Conservation (phyloP, 2,797 vertebrate species). For the Enteromius radiatus region DNA sequence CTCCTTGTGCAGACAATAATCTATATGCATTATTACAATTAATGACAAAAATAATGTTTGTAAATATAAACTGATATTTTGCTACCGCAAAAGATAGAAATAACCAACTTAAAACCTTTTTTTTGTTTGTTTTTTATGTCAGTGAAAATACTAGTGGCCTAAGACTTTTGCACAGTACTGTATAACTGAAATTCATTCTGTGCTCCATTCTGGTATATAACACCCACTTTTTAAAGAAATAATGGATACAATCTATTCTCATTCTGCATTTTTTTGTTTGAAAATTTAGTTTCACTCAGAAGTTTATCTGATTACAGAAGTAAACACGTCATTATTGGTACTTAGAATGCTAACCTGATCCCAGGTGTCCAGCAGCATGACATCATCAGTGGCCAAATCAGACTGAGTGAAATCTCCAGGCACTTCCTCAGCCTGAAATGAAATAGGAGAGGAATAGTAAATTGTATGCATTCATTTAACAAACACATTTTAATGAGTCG, state of each 20-base stretch:
- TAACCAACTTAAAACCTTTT: too few relatives aligned
- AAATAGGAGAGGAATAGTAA: background rate
- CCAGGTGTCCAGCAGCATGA: conserved; percentile 80
- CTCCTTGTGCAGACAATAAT: too few relatives aligned
- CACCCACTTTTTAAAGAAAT: background rate
- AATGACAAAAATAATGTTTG: too few relatives aligned
- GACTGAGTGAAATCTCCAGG: conserved; percentile 74
- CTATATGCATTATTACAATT: too few relatives aligned
- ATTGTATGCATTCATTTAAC: background rate
- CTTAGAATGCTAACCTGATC: conserved; percentile 69
- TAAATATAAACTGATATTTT: too few relatives aligned
- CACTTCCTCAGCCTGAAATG: conserved; percentile 76
- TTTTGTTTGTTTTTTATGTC: too few relatives aligned
- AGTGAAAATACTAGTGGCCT: too few relatives aligned
- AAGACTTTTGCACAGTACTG: too few relatives aligned
- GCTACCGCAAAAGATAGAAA: too few relatives aligned
- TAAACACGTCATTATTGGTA: background rate
- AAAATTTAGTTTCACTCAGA: background rate
- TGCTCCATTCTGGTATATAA: background rate
- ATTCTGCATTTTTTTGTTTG: background rate
- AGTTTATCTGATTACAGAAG: background rate
- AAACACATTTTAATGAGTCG: background rate
- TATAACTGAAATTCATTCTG: background rate
- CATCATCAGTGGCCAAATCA: conserved; percentile 78
- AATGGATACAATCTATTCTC: background rate